Conservation (phyloP, 2,113 vertebrate genomes). For the Ammodytes marinus region DNA sequence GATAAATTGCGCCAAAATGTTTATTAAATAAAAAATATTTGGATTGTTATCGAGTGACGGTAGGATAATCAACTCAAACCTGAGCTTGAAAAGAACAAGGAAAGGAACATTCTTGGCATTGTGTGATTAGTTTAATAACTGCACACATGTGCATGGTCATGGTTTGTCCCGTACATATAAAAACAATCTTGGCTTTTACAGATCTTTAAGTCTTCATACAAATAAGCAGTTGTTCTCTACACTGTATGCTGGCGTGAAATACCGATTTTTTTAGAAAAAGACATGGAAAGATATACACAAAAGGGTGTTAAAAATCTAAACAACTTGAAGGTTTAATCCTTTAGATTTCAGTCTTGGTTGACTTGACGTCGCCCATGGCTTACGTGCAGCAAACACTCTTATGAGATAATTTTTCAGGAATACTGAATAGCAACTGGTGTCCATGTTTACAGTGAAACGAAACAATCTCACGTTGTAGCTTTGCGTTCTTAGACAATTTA, state of each 20-base stretch:
- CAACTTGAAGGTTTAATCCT: conserved; percentile 8
- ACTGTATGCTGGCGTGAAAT: conserved; percentile 1
- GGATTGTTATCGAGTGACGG: neutral
- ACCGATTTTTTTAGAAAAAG: conserved; percentile 7
- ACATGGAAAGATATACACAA: neutral
- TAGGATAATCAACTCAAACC: neutral
- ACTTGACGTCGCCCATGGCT: neutral
- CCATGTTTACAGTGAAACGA: neutral
- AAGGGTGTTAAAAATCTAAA: neutral
- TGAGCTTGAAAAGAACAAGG: neutral
- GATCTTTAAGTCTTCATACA: neutral
- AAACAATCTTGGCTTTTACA: conserved; percentile 17
- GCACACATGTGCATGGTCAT: neutral
- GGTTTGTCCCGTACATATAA: conserved; percentile 8
- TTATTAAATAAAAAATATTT: neutral
- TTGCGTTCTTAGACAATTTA: neutral
- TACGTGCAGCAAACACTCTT: neutral
- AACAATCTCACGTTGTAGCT: neutral
- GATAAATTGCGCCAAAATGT: neutral
- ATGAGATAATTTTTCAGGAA: neutral
- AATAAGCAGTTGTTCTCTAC: neutral
- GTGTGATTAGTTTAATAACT: neutral
- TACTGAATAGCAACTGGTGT: neutral
- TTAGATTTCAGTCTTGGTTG: neutral
- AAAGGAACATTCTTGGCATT: neutral